phyloP scores from a whole-genome alignment of 2,888 invertebrate species.

The Agonopterix alstromeriana region DNA sequence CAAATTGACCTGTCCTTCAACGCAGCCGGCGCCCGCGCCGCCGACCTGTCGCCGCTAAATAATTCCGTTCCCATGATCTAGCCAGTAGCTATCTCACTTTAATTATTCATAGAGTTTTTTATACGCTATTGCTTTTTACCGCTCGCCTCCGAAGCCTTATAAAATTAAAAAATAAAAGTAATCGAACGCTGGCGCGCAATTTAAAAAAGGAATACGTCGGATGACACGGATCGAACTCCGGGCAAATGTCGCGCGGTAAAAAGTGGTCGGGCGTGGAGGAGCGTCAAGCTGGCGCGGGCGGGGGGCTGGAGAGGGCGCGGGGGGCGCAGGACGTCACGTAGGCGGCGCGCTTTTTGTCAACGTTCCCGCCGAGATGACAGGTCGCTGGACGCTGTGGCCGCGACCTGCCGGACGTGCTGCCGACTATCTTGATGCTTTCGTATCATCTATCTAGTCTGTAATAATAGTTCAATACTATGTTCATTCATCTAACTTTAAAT shows the following conservation, averaged over 20 bases:
- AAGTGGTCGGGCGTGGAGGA: conserved; percentile 63
- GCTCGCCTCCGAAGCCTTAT: conserved; percentile 62
- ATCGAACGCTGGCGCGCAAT: conserved; percentile 62
- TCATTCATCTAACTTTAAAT: too few relatives aligned
- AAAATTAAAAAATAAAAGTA: conserved; percentile 70
- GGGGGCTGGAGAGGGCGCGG: conserved; percentile 12
- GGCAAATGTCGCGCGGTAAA: conserved; percentile 77
- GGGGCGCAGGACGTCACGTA: conserved; percentile 71
- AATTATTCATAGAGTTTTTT: conserved; percentile 77
- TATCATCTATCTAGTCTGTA: conserved; percentile 19
- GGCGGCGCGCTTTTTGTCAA: conserved; percentile 75
- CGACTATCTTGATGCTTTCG: conserved; percentile 59
- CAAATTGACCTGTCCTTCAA: conserved; percentile 74
- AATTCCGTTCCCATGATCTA: conserved; percentile 75
- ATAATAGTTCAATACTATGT: too few relatives aligned
- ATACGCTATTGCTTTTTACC: conserved; percentile 69
- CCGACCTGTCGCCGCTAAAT: conserved; percentile 67
- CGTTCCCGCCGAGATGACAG: conserved; percentile 76
- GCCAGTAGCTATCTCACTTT: conserved; percentile 74
- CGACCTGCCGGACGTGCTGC: conserved; percentile 43
- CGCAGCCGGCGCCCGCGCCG: conserved; percentile 43
- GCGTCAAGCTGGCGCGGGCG: conserved; percentile 22
- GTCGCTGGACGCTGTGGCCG: conserved; percentile 67
- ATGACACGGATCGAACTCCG: conserved; percentile 77
- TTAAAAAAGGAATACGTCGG: conserved; percentile 76